A percentile compares a stretch with the other conserved stretches of the same genome.
These are phyloP conservation scores for Telmatochromis sp. DNA, from an alignment of 2,113 vertebrate species.

Conservation along the genomic window DNA sequence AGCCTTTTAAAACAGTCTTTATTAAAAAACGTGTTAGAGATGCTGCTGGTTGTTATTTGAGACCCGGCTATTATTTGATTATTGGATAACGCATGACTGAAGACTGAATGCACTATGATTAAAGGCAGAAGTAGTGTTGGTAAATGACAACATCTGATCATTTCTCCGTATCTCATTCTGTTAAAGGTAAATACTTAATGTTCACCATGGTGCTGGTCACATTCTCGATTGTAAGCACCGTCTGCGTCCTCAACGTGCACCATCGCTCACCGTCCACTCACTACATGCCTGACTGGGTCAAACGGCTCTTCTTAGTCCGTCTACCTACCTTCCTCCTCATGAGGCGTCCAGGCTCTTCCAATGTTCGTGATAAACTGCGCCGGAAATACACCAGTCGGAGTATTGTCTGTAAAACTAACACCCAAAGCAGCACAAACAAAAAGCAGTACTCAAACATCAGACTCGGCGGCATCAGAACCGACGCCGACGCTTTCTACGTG, in stretches of 20 bases:
- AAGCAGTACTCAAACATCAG: constrained; percentile 28
- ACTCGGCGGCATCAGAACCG: constrained; percentile 25
- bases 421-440: constrained; percentile 9
- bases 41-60: not conserved
- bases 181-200: constrained; percentile 76
- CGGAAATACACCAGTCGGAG: constrained; percentile 33
- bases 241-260: constrained; percentile 76
- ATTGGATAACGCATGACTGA: not conserved
- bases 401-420: not conserved
- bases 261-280: constrained; percentile 78
- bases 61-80: not conserved
- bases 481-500: constrained; percentile 51
- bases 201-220: constrained; percentile 80
- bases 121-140: not conserved
- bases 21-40: not conserved
- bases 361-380: constrained; percentile 32
- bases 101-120: not conserved
- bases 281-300: constrained; percentile 76
- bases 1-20: not conserved
- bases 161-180: not conserved
- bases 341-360: constrained; percentile 67
- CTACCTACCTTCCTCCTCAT: constrained; percentile 73
- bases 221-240: constrained; percentile 72
- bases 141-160: not conserved
- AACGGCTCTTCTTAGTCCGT: constrained; percentile 65